phyloP scores from a whole-genome alignment of 1,140 invertebrate species.

The Brachionus manjavacas region DNA sequence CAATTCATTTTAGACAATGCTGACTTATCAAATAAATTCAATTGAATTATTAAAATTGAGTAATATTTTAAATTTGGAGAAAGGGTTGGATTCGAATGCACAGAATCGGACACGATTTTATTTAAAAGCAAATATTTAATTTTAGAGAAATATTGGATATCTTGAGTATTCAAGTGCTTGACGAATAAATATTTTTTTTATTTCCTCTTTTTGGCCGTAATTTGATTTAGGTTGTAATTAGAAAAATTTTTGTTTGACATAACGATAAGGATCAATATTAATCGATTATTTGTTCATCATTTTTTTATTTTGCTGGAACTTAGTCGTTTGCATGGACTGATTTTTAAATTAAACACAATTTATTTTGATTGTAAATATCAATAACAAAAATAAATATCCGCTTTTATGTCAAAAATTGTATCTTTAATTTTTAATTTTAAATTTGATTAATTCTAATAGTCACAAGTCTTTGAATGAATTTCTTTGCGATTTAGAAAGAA shows the following conservation, averaged over 20 bases:
- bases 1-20: background rate
- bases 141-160: background rate
- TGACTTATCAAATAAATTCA: background rate
- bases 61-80: background rate
- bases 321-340: too few species aligned
- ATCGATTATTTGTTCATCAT: background rate
- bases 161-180: slow-evolving; percentile 5
- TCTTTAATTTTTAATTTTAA: slow-evolving; percentile 11
- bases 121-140: background rate
- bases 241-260: background rate
- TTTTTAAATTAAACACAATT: slow-evolving; percentile 7
- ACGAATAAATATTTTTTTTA: slow-evolving; percentile 1
- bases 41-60: background rate
- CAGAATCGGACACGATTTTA: background rate
- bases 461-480: background rate
- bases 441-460: background rate
- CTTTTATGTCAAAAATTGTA: slow-evolving; percentile 1
- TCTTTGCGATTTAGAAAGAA: background rate
- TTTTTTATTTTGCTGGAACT: background rate
- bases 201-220: background rate
- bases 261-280: background rate
- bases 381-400: slow-evolving; percentile 21
- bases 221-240: slow-evolving; percentile 6
- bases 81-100: background rate
- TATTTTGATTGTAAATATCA: background rate